Conservation (phyloP, 30 jellyfish, hydroid and myxozoan species). For the Aurelia aurita complex sp. Pacific region DNA sequence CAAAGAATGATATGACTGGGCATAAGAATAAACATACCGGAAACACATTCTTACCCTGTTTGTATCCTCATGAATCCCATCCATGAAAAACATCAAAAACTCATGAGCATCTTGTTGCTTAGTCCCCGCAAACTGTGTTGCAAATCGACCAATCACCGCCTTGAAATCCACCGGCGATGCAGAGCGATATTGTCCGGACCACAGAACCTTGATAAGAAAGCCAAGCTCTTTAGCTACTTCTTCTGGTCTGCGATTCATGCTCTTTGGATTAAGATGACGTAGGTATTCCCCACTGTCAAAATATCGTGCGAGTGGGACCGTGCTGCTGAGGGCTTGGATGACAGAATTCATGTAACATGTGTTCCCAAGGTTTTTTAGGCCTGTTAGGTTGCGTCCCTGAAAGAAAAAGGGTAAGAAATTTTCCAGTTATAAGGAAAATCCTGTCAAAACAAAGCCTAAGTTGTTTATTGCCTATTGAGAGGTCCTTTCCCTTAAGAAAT, state of each 20-base stretch:
- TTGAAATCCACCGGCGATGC: slow-evolving; percentile 93
- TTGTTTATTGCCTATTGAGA: too few relatives aligned
- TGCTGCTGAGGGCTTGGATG: slow-evolving; percentile 76
- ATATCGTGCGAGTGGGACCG: slow-evolving; percentile 78
- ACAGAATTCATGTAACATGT: slow-evolving; percentile 97
- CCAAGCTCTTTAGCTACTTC: slow-evolving; percentile 87
- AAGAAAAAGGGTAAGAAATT: not conserved
- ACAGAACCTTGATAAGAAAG: slow-evolving; percentile 82
- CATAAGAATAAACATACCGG: too few relatives aligned
- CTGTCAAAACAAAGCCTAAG: too few relatives aligned
- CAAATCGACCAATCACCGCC: slow-evolving; percentile 77
- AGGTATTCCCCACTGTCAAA: slow-evolving; percentile 62
- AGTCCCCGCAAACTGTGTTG: slow-evolving; percentile 70
- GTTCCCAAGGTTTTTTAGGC: slow-evolving; percentile 94
- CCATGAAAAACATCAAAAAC: slow-evolving; percentile 85
- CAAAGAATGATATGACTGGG: too few relatives aligned
- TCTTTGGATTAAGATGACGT: slow-evolving; percentile 62
- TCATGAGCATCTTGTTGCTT: slow-evolving; percentile 96
- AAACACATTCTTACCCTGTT: slow-evolving; percentile 56
- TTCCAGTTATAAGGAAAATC: too few relatives aligned
- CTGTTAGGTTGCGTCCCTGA: slow-evolving; percentile 92
- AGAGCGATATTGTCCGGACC: slow-evolving; percentile 97
- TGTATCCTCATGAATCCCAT: slow-evolving; percentile 90
- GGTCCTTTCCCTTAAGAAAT: too few relatives aligned
- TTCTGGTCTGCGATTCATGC: slow-evolving; percentile 82